Percentiles rank a stretch among this genome's conserved stretches.
phyloP scores from a whole-genome alignment of 2,888 invertebrate species.

The Pristionchus arcanus region DNA sequence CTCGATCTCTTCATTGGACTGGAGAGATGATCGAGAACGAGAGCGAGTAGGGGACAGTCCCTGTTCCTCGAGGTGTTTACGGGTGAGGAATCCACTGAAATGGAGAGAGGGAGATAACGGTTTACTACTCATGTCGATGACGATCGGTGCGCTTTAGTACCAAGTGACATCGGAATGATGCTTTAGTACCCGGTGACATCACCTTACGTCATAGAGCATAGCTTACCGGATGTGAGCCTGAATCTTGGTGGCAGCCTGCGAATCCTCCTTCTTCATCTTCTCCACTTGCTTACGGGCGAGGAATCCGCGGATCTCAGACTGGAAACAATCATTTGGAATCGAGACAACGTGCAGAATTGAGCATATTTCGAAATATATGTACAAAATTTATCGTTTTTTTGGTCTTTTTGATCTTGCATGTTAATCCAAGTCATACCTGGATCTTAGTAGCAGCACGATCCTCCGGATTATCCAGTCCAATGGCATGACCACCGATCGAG shows the following conservation, averaged over 20 bases:
- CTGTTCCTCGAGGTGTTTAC: conserved; percentile 77
- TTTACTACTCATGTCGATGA: not conserved
- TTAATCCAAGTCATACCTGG: conserved; percentile 56
- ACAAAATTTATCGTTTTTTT: not conserved
- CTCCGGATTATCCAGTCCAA: conserved; percentile 73
- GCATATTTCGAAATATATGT: not conserved
- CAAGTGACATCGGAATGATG: not conserved
- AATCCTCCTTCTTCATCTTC: conserved; percentile 88
- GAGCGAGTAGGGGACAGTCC: conserved; percentile 75
- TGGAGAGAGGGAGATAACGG: not conserved
- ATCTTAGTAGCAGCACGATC: conserved; percentile 78
- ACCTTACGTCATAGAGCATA: not conserved
- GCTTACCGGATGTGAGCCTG: conserved; percentile 89
- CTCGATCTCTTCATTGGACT: conserved; percentile 65
- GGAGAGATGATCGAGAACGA: conserved; percentile 72
- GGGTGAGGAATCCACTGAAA: conserved; percentile 76
- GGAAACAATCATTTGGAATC: conserved; percentile 17
- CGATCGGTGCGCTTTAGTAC: not conserved
- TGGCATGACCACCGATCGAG: conserved; percentile 75
- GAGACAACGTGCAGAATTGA: not conserved
- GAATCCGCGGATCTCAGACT: conserved; percentile 77
- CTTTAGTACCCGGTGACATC: not conserved
- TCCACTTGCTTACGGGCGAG: conserved; percentile 76
- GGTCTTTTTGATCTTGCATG: not conserved
- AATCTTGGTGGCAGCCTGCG: conserved; percentile 93